A percentile compares a stretch with the other conserved stretches of the same genome.
These are phyloP conservation scores for Xestobium rufovillosum DNA, from an alignment of 2,888 invertebrate genomes.

Conservation along the genomic window DNA sequence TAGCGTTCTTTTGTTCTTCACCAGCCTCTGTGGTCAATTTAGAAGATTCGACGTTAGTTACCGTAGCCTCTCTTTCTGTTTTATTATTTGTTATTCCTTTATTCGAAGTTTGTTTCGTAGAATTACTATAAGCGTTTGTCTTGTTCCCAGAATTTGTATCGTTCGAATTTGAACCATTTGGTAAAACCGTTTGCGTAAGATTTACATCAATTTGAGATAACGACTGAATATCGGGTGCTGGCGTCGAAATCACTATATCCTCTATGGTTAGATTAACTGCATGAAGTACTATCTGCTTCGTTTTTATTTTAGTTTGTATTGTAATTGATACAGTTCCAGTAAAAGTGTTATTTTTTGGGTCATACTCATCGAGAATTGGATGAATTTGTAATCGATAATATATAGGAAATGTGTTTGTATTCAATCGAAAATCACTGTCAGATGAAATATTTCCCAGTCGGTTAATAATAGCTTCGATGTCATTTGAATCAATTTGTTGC, in stretches of 20 bases:
- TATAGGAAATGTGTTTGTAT: constrained; percentile 29
- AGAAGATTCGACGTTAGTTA: background rate
- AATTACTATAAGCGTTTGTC: background rate
- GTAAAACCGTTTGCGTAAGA: too few species aligned
- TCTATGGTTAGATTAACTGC: constrained; percentile 32
- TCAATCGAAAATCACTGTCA: constrained; percentile 32
- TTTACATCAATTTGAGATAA: background rate
- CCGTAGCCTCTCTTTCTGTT: background rate
- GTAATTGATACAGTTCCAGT: constrained; percentile 34
- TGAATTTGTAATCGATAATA: constrained; percentile 36
- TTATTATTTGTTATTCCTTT: background rate
- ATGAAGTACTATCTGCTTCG: constrained; percentile 36
- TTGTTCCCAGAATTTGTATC: background rate
- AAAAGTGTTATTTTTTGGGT: constrained; percentile 35
- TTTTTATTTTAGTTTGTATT: constrained; percentile 31
- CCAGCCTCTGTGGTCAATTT: constrained; percentile 6
- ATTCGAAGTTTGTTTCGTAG: too few species aligned
- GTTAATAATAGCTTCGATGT: constrained; percentile 37
- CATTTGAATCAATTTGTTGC: constrained; percentile 31
- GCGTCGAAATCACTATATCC: constrained; percentile 29
- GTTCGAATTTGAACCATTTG: too few species aligned
- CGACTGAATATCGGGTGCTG: constrained; percentile 15
- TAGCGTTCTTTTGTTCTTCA: background rate
- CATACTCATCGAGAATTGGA: constrained; percentile 35
- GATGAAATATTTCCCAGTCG: constrained; percentile 32